Conservation (phyloP, 2,797 vertebrate species). For the Hippoglossus hippoglossus region DNA sequence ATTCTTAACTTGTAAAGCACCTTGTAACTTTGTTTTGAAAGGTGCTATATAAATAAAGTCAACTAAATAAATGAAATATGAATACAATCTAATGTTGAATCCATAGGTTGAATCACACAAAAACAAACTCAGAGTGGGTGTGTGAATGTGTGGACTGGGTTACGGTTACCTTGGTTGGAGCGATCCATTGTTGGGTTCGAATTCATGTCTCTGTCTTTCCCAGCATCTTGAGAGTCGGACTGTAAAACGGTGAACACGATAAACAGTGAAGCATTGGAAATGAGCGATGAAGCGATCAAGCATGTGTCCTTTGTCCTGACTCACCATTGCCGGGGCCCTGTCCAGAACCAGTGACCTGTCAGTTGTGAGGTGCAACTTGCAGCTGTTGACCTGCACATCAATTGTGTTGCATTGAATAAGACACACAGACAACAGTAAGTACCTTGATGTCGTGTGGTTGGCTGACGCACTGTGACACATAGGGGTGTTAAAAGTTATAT, state of each 20-base stretch:
- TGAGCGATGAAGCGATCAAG: background rate
- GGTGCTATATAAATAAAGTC: no score
- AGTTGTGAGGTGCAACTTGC: constrained; percentile 73
- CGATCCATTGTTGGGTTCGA: constrained; percentile 23
- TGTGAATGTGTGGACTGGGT: background rate
- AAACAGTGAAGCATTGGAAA: background rate
- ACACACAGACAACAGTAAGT: background rate
- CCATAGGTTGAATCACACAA: no score
- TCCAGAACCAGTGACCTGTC: constrained; percentile 60
- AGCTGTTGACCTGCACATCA: constrained; percentile 77
- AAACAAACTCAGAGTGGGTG: no score
- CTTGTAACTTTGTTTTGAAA: no score
- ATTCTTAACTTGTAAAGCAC: no score
- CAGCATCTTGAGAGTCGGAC: constrained; percentile 56
- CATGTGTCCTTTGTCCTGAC: constrained; percentile 19
- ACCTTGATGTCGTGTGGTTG: background rate
- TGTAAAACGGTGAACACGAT: constrained; percentile 49
- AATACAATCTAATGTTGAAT: background rate
- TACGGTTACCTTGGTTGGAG: constrained; percentile 63
- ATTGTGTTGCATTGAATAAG: background rate
- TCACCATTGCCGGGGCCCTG: constrained; percentile 66
- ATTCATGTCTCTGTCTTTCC: constrained; percentile 51
- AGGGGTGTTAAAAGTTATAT: background rate
- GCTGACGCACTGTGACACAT: constrained; percentile 13
- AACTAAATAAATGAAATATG: background rate